Conservation (phyloP, 2,113 vertebrate genomes). For the Pan paniscus region DNA sequence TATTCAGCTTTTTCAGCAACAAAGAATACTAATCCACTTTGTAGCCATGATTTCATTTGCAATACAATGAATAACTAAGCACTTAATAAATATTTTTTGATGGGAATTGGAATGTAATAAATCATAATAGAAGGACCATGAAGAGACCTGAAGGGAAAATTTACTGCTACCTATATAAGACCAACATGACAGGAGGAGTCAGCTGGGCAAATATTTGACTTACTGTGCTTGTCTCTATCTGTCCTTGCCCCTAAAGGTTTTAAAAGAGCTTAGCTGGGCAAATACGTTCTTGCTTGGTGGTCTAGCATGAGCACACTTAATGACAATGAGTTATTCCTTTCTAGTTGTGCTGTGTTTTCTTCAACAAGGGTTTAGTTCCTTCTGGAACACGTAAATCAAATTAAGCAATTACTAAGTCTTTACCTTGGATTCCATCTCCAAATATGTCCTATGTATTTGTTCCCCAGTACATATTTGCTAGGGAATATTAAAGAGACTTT, state of each 20-base stretch:
- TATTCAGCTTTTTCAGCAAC: constrained; percentile 4
- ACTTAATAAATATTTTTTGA: constrained; percentile 7
- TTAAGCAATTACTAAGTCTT: constrained; percentile 35
- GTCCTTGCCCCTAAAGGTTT: constrained; percentile 19
- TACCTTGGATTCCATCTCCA: not conserved
- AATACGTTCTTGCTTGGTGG: constrained; percentile 55
- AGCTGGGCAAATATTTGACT: constrained; percentile 72
- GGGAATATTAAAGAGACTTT: constrained; percentile 12
- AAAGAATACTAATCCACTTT: constrained; percentile 1
- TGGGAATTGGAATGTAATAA: not conserved
- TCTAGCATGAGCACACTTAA: not conserved
- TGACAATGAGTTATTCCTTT: not conserved
- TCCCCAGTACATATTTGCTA: not conserved
- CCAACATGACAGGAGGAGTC: constrained; percentile 53
- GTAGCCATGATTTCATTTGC: constrained; percentile 22
- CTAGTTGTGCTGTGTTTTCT: not conserved
- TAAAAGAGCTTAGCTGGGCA: constrained; percentile 39
- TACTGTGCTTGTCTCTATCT: constrained; percentile 41
- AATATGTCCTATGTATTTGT: constrained; percentile 1
- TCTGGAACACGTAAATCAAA: not conserved
- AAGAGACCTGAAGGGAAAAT: constrained; percentile 20
- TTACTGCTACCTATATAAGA: constrained; percentile 38
- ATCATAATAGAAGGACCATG: not conserved
- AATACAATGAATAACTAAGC: constrained; percentile 5
- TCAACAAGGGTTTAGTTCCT: not conserved